Evolutionary conservation across 2,888 invertebrate genomes (phyloP), one percentile per base, ranked within the genome.

Genomic region (Ornithoptera alexandrae): DNA sequence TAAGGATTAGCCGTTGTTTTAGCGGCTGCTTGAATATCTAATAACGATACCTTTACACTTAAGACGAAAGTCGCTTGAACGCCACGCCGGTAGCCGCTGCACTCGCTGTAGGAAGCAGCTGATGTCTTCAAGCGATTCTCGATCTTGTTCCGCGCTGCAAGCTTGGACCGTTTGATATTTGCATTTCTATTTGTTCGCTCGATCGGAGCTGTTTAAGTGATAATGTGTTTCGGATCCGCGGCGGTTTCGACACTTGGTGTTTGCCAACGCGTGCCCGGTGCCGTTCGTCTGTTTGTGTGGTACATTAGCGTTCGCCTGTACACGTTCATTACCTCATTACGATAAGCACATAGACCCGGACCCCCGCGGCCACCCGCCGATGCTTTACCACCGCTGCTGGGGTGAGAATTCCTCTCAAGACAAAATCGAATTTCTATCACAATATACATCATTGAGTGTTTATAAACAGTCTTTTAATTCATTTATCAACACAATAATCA

Each of bases 121-220:
- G 58, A 66, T 39, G 22, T 15, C 57, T 10, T 67, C 59, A 60
- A 63, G 57, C 70, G 59, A 67, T 67, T 63, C 8, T 42, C 59
- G 46, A n/a, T 62, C 30, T 62, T 68, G 66, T 60, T 56, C 17
- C 53, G 68, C 71, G 63, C 69, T 60, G 72, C 71, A 71, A 72
- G 60, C 62, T 39, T 63, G 62, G 30, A 65, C 65, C 66, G 69
- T 62, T 60, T 22, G 68, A 61, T 73, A 70, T 73, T 73, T 73
- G 71, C 72, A 69, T 72, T 72, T 70, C 64, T 56, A 58, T 63
- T 60, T 70, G 67, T 50, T 57, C 57, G 46, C 58, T 50, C 17
- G 68, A 70, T 70, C 66, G 58, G n/a, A 58, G 57, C 66, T 67
- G 62, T 58, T 66, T 70, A 70, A 42, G 69, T 50, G 24, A 70